A percentile compares a stretch with the other conserved stretches of the same genome.
phyloP scores from a whole-genome alignment of 2,113 vertebrate species.

The Caracal caracal region DNA sequence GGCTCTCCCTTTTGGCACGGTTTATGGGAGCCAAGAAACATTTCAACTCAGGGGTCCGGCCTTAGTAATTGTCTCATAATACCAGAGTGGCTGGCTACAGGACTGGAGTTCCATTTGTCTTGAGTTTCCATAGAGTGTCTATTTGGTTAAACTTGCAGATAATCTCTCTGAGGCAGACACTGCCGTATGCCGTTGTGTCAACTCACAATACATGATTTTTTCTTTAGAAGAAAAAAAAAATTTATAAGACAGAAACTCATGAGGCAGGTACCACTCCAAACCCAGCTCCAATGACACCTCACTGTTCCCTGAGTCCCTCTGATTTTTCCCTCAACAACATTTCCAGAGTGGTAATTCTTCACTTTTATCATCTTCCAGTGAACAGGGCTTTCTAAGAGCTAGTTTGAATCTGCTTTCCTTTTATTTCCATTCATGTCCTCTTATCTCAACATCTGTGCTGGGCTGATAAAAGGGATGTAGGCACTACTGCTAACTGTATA shows the following conservation, averaged over 20 bases:
- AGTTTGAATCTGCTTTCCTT: slow-evolving; percentile 62
- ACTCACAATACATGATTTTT: not conserved
- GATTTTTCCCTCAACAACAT: not conserved
- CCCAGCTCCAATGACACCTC: not conserved
- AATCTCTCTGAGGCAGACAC: not conserved
- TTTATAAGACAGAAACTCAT: not conserved
- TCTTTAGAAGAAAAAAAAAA: not conserved
- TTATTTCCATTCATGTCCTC: not conserved
- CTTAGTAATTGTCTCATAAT: not conserved
- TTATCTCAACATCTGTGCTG: slow-evolving; percentile 60
- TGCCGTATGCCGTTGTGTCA: not conserved
- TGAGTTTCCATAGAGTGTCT: not conserved
- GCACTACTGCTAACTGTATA: slow-evolving; percentile 7
- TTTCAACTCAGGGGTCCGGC: not conserved
- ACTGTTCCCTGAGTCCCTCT: not conserved
- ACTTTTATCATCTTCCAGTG: slow-evolving; percentile 64
- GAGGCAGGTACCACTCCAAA: not conserved
- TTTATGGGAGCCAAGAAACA: not conserved
- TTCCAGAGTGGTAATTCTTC: slow-evolving; percentile 35
- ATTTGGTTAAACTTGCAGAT: not conserved
- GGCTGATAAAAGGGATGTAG: slow-evolving; percentile 26
- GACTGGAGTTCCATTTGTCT: not conserved
- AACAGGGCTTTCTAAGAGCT: slow-evolving; percentile 61
- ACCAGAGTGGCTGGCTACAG: not conserved
- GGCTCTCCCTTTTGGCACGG: not conserved